phyloP scores from a whole-genome alignment of 2,113 vertebrate genomes.

The Geococcyx californianus region DNA sequence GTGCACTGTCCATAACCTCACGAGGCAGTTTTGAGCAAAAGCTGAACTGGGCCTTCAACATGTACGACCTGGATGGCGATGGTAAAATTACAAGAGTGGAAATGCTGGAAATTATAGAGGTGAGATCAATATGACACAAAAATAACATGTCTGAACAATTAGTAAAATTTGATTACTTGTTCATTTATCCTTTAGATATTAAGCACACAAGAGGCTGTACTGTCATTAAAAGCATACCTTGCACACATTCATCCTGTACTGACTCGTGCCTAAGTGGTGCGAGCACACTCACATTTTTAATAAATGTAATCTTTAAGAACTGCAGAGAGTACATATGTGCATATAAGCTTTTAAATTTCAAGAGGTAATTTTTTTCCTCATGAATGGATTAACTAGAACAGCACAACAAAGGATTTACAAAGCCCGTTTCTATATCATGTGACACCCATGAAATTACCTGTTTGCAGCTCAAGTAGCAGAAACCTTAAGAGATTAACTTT shows the following conservation, averaged over 20 bases:
- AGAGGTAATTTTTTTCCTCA: background rate
- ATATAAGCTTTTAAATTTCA: background rate
- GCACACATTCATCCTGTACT: background rate
- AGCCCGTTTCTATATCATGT: background rate
- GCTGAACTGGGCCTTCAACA: conserved; percentile 99
- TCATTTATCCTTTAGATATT: background rate
- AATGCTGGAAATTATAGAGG: conserved; percentile 99
- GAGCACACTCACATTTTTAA: background rate
- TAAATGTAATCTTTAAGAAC: background rate
- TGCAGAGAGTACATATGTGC: background rate
- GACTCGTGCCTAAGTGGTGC: background rate
- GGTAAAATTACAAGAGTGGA: conserved; percentile 98
- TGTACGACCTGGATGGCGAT: conserved; percentile 97
- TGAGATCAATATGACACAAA: conserved; percentile 47
- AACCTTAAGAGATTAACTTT: background rate
- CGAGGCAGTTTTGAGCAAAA: conserved; percentile 98
- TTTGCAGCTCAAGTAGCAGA: conserved; percentile 8
- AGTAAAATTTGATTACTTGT: background rate
- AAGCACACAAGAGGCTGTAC: background rate
- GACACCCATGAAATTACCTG: background rate
- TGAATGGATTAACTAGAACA: background rate
- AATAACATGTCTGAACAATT: background rate
- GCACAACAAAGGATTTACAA: conserved; percentile 3
- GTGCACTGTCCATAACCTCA: conserved; percentile 96
- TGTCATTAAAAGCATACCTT: background rate